Conservation (phyloP, 1,140 invertebrate species). For the Colletes gigas region DNA sequence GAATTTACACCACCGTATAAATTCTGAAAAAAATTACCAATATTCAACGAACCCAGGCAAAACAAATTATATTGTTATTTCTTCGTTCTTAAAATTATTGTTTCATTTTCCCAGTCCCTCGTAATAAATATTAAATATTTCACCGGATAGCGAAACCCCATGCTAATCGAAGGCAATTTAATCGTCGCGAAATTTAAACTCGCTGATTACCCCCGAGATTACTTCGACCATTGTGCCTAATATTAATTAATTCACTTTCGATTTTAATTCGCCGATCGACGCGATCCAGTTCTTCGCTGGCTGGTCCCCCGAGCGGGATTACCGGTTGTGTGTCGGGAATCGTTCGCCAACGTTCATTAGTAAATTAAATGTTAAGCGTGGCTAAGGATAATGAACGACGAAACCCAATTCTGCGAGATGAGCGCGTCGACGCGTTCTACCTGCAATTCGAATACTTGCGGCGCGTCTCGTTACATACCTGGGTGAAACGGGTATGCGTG, state of each 20-base stretch:
- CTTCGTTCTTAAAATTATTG: too few species aligned
- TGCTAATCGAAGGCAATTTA: neutral
- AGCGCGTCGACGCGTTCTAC: neutral
- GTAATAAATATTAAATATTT: too few species aligned
- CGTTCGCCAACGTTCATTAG: conserved; percentile 56
- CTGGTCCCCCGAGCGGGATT: conserved; percentile 19
- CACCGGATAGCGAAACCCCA: neutral
- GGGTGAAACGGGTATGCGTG: conserved; percentile 18
- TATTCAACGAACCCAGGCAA: too few species aligned
- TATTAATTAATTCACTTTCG: conserved; percentile 17
- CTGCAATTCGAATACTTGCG: conserved; percentile 56
- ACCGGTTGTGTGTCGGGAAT: neutral
- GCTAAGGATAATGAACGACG: conserved; percentile 45
- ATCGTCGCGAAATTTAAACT: neutral
- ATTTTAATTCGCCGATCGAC: neutral
- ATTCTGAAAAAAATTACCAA: too few species aligned
- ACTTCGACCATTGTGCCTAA: neutral
- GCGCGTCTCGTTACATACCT: conserved; percentile 40
- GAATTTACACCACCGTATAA: too few species aligned
- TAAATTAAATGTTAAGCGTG: conserved; percentile 60
- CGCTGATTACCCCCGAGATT: neutral
- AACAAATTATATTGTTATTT: too few species aligned
- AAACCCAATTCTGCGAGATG: conserved; percentile 2
- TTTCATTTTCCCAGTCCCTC: too few species aligned
- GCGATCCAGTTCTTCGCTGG: conserved; percentile 13